These are phyloP conservation scores for Hylaea fasciaria DNA, from an alignment of 2,888 invertebrate genomes.

Conservation along the genomic window DNA sequence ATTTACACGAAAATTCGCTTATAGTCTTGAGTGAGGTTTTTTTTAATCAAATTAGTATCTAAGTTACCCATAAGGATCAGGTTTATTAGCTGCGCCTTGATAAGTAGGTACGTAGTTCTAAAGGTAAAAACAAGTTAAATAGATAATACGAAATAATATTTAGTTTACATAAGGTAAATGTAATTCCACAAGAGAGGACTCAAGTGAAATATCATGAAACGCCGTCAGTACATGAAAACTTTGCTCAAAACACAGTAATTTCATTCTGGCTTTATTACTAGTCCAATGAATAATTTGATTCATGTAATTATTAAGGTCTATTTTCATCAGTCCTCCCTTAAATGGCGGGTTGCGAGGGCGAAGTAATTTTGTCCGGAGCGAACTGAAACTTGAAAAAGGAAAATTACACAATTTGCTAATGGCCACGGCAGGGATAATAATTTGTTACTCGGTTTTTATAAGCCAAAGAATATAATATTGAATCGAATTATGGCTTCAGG, in stretches of 20 bases:
- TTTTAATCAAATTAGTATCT: no score
- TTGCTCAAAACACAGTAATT: slow-evolving; percentile 26
- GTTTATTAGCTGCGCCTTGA: no score
- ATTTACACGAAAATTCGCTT: background rate
- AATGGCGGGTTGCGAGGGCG: slow-evolving; percentile 73
- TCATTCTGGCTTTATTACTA: slow-evolving; percentile 38
- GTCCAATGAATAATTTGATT: slow-evolving; percentile 61
- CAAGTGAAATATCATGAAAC: background rate
- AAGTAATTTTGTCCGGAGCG: slow-evolving; percentile 76
- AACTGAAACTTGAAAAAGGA: slow-evolving; percentile 79
- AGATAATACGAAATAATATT: no score
- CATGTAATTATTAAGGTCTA: slow-evolving; percentile 68
- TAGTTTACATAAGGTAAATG: no score
- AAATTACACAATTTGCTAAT: slow-evolving; percentile 83
- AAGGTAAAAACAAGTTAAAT: no score
- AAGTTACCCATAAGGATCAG: no score
- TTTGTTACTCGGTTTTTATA: slow-evolving; percentile 73
- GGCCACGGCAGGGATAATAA: slow-evolving; percentile 71
- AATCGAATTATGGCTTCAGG: slow-evolving; percentile 44
- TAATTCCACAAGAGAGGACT: no score
- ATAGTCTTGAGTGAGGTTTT: no score
- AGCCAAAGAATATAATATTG: slow-evolving; percentile 62
- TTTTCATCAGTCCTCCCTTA: slow-evolving; percentile 74
- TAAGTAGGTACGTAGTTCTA: no score
- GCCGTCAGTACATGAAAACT: slow-evolving; percentile 6